Conservation (phyloP, 2,797 vertebrate genomes). For the Coendou prehensilis region DNA sequence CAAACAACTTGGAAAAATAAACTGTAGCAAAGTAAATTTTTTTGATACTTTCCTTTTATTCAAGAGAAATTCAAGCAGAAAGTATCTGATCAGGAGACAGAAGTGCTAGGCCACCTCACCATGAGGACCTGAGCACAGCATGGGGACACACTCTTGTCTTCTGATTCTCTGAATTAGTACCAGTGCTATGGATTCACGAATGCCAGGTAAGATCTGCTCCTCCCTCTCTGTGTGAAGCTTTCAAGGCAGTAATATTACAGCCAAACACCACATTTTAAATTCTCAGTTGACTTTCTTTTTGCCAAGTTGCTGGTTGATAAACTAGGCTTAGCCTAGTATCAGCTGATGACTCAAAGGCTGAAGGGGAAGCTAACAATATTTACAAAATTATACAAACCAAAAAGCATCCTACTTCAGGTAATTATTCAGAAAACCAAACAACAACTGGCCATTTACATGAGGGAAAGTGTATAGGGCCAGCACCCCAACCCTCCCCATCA, state of each 20-base stretch:
- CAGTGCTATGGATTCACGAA: not conserved
- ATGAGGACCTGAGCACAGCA: not conserved
- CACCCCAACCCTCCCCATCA: not conserved
- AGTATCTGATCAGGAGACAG: not conserved
- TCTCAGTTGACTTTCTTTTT: not conserved
- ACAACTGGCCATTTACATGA: not conserved
- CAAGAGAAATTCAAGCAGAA: not conserved
- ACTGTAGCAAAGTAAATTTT: not conserved
- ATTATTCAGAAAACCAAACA: not conserved
- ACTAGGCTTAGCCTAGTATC: not conserved
- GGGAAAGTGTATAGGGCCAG: too few species aligned
- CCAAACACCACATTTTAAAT: constrained; percentile 14
- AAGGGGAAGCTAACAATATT: not conserved
- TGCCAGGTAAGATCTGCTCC: not conserved
- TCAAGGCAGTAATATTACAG: not conserved
- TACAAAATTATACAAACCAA: not conserved
- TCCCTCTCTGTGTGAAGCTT: not conserved
- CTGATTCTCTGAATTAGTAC: not conserved
- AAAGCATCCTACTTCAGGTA: not conserved
- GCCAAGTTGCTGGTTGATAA: not conserved
- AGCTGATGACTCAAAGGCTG: not conserved
- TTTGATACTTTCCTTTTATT: not conserved
- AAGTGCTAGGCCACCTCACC: not conserved
- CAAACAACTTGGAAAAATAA: not conserved
- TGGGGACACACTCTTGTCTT: not conserved